Base-by-base conservation (phyloP, 2,888 invertebrate genomes). In the Actias luna region DNA sequence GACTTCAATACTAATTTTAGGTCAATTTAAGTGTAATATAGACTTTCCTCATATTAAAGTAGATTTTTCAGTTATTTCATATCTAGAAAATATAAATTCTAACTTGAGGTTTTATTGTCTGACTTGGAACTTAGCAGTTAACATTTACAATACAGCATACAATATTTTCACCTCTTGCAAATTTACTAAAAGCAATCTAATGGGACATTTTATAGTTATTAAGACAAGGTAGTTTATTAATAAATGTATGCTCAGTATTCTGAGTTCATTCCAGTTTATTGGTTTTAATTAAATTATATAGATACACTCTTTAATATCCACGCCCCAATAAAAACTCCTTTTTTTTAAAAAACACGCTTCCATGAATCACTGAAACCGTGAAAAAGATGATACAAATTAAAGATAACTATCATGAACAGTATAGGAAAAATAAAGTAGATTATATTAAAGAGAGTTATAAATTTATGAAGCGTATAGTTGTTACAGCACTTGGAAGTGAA, bases 121-220 rank as follows among this genome's bases (percentile, higher is more conserved):
- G n/a, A n/a, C n/a, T 4, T 39, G 39, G n/a, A n/a, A 39, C 7
- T 39, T n/a, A n/a, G n/a, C 39, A 18, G 39, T 39, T 3, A 16
- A 36, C 8, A 42, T 42, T n/a, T 18, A n/a, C 5, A 42, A 42
- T 42, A 8, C 18, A n/a, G 7, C 7, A 42, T 42, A 42, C 42
- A 42, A 7, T 18, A 42, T 42, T 42, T n/a, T 16, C 7, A 42
- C 42, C 7, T 18, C 18, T 42, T 42, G 18, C 18, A 42, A 18
- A 42, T 42, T 8, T 42, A 42, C 42, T 42, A 42, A 42, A 5
- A 18, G 8, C n/a, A 42, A 12, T 14, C 52, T 61, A 35, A 52
- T 52, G 27, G 27, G 52, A 14, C 27, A 52, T 27, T 58, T 35
- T 39, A 57, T 55, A 42, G 29, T 16, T 63, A 52, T 14, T 14